Conservation (phyloP, 2,113 vertebrate genomes). For the Colossoma macropomum region DNA sequence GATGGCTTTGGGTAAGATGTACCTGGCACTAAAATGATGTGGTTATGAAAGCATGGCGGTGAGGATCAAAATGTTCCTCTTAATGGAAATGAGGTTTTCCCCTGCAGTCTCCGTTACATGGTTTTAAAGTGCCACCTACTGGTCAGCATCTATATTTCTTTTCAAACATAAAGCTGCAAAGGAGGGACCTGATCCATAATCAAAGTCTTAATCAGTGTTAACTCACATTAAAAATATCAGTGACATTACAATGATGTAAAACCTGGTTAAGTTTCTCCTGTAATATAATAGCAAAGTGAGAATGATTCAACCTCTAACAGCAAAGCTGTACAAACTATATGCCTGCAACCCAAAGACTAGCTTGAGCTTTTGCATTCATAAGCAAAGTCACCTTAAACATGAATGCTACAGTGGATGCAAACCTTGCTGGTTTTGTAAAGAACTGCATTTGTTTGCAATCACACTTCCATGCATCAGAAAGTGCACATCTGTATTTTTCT, state of each 20-base stretch:
- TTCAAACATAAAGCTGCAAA: background rate
- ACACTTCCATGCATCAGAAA: too few species aligned
- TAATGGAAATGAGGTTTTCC: conserved; percentile 8
- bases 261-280: background rate
- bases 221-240: background rate
- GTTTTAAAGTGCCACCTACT: conserved; percentile 69
- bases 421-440: too few species aligned
- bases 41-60: conserved; percentile 42
- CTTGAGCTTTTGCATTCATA: too few species aligned
- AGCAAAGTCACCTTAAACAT: too few species aligned
- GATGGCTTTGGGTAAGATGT: conserved; percentile 27
- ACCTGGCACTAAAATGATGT: conserved; percentile 26
- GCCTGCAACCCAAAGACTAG: too few species aligned
- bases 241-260: background rate
- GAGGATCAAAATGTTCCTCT: conserved; percentile 45
- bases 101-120: conserved; percentile 21
- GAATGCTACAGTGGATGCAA: too few species aligned
- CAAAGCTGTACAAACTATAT: too few species aligned
- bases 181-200: background rate
- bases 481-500: too few species aligned
- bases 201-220: background rate
- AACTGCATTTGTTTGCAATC: too few species aligned
- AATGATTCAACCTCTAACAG: too few species aligned
- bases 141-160: conserved; percentile 42
- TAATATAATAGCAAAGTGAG: too few species aligned